Conservation (phyloP, 2,888 invertebrate genomes). For the Harpalus rubripes region DNA sequence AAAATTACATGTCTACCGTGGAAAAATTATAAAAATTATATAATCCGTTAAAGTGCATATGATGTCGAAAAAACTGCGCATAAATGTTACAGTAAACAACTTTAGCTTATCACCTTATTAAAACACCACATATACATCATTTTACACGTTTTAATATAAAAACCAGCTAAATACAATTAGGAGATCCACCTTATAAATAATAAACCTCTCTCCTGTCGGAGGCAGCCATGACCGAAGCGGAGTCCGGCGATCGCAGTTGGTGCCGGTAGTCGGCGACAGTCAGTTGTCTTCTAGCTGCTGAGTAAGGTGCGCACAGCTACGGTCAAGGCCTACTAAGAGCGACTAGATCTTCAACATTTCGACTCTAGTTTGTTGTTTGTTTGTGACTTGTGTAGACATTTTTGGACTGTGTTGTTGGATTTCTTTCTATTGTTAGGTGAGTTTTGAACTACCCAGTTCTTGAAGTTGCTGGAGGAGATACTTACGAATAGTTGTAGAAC, state of each 20-base stretch:
- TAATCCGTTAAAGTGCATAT: not conserved
- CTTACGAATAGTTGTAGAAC: too few species aligned
- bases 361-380: conserved; percentile 27
- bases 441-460: not conserved
- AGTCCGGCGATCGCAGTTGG: not conserved
- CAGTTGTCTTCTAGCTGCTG: conserved; percentile 42
- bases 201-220: not conserved
- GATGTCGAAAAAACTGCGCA: not conserved
- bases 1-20: not conserved
- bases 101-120: not conserved
- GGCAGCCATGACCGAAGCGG: not conserved
- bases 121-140: not conserved
- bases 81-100: not conserved
- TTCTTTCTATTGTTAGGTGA: conserved; percentile 5
- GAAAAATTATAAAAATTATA: conserved; percentile 1
- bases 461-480: too few species aligned
- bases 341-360: not conserved
- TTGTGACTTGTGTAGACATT: conserved; percentile 14
- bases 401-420: conserved; percentile 6
- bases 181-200: conserved; percentile 24
- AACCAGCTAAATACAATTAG: not conserved
- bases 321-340: conserved; percentile 43
- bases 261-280: conserved; percentile 46
- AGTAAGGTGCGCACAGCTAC: conserved; percentile 31
- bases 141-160: not conserved